These are phyloP conservation scores for Apeltes quadracus DNA, from an alignment of 2,113 vertebrate genomes.

Conservation along the genomic window DNA sequence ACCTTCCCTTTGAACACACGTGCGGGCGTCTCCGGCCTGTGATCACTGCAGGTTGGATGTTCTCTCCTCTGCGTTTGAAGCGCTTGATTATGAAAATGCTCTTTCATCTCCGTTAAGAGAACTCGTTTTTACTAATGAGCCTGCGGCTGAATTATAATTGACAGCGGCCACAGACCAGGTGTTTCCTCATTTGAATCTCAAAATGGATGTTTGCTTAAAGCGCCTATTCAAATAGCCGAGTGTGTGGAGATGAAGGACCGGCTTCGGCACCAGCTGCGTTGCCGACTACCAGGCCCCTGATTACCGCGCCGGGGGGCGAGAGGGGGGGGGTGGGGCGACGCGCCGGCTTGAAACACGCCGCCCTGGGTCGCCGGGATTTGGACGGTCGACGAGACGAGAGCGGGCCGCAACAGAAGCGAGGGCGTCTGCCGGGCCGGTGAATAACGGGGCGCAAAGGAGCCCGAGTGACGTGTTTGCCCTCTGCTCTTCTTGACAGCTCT, in stretches of 20 bases:
- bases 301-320: constrained; percentile 45
- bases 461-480: constrained; percentile 54
- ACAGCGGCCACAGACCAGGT: constrained; percentile 66
- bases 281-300: constrained; percentile 39
- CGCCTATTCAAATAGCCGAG: constrained; percentile 57
- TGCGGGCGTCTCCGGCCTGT: neutral
- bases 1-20: neutral
- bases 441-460: constrained; percentile 52
- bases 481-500: constrained; percentile 52
- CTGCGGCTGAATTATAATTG: constrained; percentile 56
- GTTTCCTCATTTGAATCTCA: constrained; percentile 61
- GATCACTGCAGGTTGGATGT: neutral
- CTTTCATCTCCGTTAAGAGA: constrained; percentile 50
- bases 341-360: constrained; percentile 50
- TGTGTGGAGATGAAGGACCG: constrained; percentile 54
- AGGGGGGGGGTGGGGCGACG: too few relatives aligned
- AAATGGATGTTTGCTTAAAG: constrained; percentile 45
- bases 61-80: constrained; percentile 29
- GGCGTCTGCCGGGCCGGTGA: constrained; percentile 60
- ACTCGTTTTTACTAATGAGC: constrained; percentile 66
- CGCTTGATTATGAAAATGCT: constrained; percentile 63
- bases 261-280: constrained; percentile 60
- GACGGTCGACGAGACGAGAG: constrained; percentile 35
- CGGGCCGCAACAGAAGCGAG: constrained; percentile 47
- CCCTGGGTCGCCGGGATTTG: constrained; percentile 51